These are phyloP conservation scores for Andrena trimmerana DNA, from an alignment of 2,888 invertebrate genomes.

Conservation along the genomic window DNA sequence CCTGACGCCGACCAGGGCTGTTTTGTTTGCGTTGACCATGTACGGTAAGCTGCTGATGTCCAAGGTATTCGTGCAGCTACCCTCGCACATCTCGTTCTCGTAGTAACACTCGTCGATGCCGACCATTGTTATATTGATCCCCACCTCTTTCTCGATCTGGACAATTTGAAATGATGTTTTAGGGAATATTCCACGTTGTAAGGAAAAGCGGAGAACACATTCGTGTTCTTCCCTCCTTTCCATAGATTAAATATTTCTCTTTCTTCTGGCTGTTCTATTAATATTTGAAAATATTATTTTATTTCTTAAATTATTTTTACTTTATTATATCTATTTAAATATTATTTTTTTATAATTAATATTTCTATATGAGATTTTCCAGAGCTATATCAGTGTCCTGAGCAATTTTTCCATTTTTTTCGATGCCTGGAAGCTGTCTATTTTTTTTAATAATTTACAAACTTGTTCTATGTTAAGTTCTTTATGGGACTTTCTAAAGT, in stretches of 20 bases:
- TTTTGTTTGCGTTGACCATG: slow-evolving; percentile 99
- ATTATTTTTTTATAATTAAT: too few species aligned
- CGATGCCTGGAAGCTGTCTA: too few species aligned
- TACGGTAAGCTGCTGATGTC: slow-evolving; percentile 96
- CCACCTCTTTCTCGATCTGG: slow-evolving; percentile 95
- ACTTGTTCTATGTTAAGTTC: too few species aligned
- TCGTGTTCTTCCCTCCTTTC: not conserved
- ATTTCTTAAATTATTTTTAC: not conserved
- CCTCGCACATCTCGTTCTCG: slow-evolving; percentile 97
- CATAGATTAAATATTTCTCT: not conserved
- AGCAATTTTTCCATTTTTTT: too few species aligned
- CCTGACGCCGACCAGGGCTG: slow-evolving; percentile 97
- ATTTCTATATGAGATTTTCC: too few species aligned
- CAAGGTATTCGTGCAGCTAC: slow-evolving; percentile 97
- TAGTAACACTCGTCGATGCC: slow-evolving; percentile 98
- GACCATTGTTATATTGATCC: slow-evolving; percentile 98
- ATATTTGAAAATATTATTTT: too few species aligned
- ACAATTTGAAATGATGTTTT: not conserved
- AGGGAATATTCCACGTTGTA: not conserved
- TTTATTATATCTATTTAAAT: not conserved
- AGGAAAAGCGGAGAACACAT: not conserved
- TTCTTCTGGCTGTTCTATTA: too few species aligned
- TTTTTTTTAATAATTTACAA: too few species aligned
- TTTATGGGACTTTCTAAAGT: too few species aligned
- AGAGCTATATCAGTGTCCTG: too few species aligned